Conservation (phyloP, 1,140 invertebrate genomes). For the Drosophila truncata region DNA sequence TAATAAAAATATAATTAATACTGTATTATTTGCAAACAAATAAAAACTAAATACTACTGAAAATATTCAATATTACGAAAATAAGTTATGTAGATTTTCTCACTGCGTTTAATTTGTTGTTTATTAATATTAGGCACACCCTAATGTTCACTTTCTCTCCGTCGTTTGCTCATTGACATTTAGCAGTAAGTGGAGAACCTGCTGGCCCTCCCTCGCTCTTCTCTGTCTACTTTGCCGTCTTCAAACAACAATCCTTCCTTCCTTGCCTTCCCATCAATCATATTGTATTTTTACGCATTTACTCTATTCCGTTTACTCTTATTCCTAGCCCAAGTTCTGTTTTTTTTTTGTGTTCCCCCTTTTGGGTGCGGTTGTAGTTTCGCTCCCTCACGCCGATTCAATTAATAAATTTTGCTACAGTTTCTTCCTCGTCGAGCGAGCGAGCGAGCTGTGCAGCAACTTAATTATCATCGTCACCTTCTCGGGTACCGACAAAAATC, state of each 20-base stretch:
- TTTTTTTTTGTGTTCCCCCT: slow-evolving; percentile 1
- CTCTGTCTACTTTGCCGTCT: background rate
- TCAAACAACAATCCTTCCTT: background rate
- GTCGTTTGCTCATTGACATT: slow-evolving; percentile 47
- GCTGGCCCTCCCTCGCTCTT: background rate
- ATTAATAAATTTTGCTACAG: slow-evolving; percentile 65
- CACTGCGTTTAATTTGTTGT: slow-evolving; percentile 1
- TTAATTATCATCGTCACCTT: slow-evolving; percentile 62
- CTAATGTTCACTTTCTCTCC: slow-evolving; percentile 13
- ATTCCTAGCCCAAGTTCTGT: slow-evolving; percentile 1
- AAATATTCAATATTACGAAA: too few species aligned
- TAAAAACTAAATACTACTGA: too few species aligned
- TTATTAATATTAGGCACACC: slow-evolving; percentile 33
- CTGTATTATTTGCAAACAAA: too few species aligned
- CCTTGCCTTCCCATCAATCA: slow-evolving; percentile 22
- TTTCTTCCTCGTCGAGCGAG: slow-evolving; percentile 47
- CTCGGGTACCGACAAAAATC: slow-evolving; percentile 19
- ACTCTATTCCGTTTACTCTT: slow-evolving; percentile 6
- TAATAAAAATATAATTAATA: too few species aligned
- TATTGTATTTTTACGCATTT: slow-evolving; percentile 33
- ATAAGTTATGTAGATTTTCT: too few species aligned
- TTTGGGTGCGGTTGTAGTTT: slow-evolving; percentile 42
- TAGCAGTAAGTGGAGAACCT: slow-evolving; percentile 30
- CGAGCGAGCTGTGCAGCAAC: slow-evolving; percentile 41
- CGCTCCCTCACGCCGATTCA: slow-evolving; percentile 16